Percentiles rank a stretch among this genome's conserved stretches.
Evolutionary conservation across 64 coral and sea anemone genomes (phyloP).

Genomic region (Pocillopora damicornis): DNA sequence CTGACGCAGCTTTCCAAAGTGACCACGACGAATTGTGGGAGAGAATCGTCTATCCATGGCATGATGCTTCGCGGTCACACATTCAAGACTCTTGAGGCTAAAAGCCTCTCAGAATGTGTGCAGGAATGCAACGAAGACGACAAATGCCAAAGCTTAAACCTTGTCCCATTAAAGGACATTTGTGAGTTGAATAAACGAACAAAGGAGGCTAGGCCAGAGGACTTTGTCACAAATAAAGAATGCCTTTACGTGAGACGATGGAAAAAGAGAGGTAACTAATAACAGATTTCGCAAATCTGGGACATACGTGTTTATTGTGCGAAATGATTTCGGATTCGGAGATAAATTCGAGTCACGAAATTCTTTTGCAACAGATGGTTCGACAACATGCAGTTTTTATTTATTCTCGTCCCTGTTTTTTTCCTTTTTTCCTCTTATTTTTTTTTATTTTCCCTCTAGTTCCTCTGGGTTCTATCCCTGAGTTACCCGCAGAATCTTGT

Average conservation of each 20-base stretch:
- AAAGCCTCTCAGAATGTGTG: background rate
- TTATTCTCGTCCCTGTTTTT: background rate
- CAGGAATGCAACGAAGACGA: background rate
- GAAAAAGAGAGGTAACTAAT: background rate
- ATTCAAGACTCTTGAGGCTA: background rate
- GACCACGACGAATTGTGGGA: background rate
- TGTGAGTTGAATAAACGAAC: slow-evolving; percentile 10
- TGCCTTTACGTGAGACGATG: background rate
- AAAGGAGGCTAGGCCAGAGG: background rate
- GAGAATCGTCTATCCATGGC: slow-evolving; percentile 2
- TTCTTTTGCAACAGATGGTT: too few relatives aligned
- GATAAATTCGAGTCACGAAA: too few relatives aligned
- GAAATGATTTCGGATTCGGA: too few relatives aligned
- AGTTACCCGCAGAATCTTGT: slow-evolving; percentile 7
- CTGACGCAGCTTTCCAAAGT: background rate
- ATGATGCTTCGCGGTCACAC: slow-evolving; percentile 17
- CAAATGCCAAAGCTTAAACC: slow-evolving; percentile 26
- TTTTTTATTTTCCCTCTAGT: background rate
- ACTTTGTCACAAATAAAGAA: background rate
- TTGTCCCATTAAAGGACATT: background rate
- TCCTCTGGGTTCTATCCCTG: slow-evolving; percentile 15
- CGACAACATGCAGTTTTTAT: too few relatives aligned
- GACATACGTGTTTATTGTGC: too few relatives aligned
- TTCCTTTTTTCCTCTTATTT: background rate
- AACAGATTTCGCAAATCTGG: background rate